Percentiles rank a stretch among this genome's conserved stretches.
phyloP scores from a whole-genome alignment of 2,888 invertebrate species.

The Calameuta filiformis region DNA sequence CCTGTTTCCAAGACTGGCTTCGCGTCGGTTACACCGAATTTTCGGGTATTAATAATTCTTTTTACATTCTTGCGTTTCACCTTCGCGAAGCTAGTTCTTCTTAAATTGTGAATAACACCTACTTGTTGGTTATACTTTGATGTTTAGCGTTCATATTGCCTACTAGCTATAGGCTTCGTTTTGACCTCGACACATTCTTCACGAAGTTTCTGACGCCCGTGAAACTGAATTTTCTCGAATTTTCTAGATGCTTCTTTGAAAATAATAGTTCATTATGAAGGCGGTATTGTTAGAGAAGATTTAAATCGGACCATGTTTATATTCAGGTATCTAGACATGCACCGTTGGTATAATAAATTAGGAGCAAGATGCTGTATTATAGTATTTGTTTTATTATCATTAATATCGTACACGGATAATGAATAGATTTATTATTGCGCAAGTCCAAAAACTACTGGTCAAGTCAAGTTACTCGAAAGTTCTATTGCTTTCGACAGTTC shows the following conservation, averaged over 20 bases:
- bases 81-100: background rate
- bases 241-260: background rate
- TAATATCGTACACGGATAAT: background rate
- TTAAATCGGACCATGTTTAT: background rate
- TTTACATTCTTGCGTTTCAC: background rate
- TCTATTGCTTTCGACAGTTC: background rate
- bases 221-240: background rate
- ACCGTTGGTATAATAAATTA: background rate
- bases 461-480: background rate
- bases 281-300: background rate
- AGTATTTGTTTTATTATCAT: background rate
- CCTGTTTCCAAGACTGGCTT: background rate
- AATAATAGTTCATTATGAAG: background rate
- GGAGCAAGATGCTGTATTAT: background rate
- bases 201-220: background rate
- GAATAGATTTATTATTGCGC: background rate
- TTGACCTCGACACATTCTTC: background rate
- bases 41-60: background rate
- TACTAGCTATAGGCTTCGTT: background rate
- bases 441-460: background rate
- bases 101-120: background rate
- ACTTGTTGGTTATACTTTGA: background rate
- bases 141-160: background rate
- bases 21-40: background rate
- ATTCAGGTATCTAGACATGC: background rate